phyloP scores from a whole-genome alignment of 2,113 vertebrate species.

The Apeltes quadracus region DNA sequence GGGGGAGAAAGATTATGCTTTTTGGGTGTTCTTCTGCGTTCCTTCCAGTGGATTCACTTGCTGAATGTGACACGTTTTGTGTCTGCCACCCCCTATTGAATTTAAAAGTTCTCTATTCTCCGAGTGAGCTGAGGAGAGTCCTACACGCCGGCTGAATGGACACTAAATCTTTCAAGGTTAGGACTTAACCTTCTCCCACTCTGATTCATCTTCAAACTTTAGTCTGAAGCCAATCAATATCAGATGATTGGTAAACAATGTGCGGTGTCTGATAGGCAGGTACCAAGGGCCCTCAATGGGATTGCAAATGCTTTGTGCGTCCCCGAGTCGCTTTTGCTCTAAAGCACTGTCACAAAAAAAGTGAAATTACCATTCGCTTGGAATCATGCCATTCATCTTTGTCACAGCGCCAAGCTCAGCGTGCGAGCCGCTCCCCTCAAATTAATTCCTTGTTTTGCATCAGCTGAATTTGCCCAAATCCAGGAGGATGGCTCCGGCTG shows the following conservation, averaged over 20 bases:
- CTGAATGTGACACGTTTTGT: slow-evolving; percentile 99
- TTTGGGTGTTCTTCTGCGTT: slow-evolving; percentile 98
- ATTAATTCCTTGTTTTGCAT: slow-evolving; percentile 99
- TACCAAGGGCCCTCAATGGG: slow-evolving; percentile 96
- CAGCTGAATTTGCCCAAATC: slow-evolving; percentile 99
- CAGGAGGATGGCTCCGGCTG: slow-evolving; percentile 93
- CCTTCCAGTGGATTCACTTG: slow-evolving; percentile 99
- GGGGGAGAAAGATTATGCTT: slow-evolving; percentile 97
- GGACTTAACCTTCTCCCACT: slow-evolving; percentile 98
- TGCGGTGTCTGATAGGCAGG: slow-evolving; percentile 99
- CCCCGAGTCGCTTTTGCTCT: slow-evolving; percentile 95
- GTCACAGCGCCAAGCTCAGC: slow-evolving; percentile 96
- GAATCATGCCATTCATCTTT: slow-evolving; percentile 99
- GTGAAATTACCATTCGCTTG: slow-evolving; percentile 99
- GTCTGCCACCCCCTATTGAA: slow-evolving; percentile 96
- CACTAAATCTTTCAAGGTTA: slow-evolving; percentile 99
- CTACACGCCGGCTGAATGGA: slow-evolving; percentile 96
- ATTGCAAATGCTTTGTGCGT: slow-evolving; percentile 98
- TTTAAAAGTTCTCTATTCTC: slow-evolving; percentile 93
- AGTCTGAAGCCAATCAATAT: slow-evolving; percentile 99
- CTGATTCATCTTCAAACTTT: slow-evolving; percentile 98
- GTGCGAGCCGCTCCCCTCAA: slow-evolving; percentile 94
- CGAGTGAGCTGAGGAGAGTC: slow-evolving; percentile 93
- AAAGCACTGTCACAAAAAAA: slow-evolving; percentile 99
- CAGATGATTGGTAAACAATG: slow-evolving; percentile 99